These are phyloP conservation scores for Nyleta sp. DNA, from an alignment of 2,888 invertebrate genomes.

Conservation along the genomic window DNA sequence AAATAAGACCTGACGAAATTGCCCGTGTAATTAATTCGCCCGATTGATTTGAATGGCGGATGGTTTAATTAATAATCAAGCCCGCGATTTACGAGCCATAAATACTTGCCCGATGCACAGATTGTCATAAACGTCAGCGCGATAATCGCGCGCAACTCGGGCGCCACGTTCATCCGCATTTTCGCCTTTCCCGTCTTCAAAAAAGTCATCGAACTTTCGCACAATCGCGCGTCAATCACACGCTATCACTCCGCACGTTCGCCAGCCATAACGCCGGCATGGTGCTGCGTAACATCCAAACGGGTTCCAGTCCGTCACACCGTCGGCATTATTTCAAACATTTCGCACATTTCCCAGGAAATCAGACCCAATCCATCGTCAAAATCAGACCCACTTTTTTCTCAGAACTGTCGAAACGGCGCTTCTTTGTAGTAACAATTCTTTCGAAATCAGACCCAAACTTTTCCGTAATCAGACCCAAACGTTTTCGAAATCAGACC, in stretches of 20 bases:
- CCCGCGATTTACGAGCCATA: not conserved
- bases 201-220: conserved; percentile 49
- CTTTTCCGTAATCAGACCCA: no score
- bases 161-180: conserved; percentile 29
- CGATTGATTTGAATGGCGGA: conserved; percentile 7
- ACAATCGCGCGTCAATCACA: conserved; percentile 11
- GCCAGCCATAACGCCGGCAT: conserved; percentile 9
- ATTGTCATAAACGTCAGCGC: conserved; percentile 27
- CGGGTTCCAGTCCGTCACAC: no score
- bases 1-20: conserved; percentile 18
- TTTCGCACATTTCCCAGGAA: no score
- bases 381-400: no score
- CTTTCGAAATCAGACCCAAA: no score
- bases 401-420: no score
- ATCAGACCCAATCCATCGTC: no score
- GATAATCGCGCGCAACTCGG: conserved; percentile 13
- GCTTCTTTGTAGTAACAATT: no score
- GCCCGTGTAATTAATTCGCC: conserved; percentile 28
- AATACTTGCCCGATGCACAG: conserved; percentile 42
- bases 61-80: not conserved
- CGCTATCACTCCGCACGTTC: conserved; percentile 13
- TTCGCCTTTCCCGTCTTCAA: conserved; percentile 24
- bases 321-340: no score
- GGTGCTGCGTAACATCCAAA: not conserved
- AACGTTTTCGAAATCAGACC: no score